Evolutionary conservation across 1,140 invertebrate species (phyloP).

Genomic region (Agrilus planipennis): DNA sequence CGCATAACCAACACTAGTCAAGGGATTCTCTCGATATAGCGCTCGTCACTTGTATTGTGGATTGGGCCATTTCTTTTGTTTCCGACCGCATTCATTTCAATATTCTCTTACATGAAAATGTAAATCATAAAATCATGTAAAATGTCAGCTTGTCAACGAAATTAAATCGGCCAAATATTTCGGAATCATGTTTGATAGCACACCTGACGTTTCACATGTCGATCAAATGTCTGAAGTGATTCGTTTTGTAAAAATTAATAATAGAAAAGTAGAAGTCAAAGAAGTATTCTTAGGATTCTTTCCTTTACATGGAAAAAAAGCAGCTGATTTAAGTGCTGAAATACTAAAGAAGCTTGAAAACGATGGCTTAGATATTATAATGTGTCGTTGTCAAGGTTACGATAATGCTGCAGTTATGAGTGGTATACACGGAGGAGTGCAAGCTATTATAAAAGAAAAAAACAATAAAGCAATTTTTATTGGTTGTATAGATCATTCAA

Average conservation of each 20-base stretch:
- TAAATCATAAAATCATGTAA: no score
- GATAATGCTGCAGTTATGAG: constrained; percentile 6
- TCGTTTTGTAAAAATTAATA: constrained; percentile 4
- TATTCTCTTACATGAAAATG: no score
- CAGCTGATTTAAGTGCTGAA: not conserved
- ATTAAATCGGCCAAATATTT: constrained; percentile 5
- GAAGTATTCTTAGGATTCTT: not conserved
- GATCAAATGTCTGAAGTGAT: constrained; percentile 8
- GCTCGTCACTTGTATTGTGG: no score
- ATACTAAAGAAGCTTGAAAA: not conserved
- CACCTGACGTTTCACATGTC: constrained; percentile 3
- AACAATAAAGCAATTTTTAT: no score
- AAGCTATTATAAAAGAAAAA: constrained; percentile 7
- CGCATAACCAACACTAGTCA: no score
- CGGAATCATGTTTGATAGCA: constrained; percentile 6
- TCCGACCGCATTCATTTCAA: no score
- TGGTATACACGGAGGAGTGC: constrained; percentile 5
- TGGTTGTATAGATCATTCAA: no score
- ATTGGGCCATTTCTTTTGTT: no score
- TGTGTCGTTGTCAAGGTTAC: constrained; percentile 8
- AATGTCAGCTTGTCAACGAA: no score
- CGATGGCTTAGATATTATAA: not conserved
- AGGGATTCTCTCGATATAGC: no score
- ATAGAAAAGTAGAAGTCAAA: not conserved
- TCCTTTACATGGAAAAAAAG: not conserved